Conservation (phyloP, 2,888 invertebrate species). For the Metallyticus violacea region DNA sequence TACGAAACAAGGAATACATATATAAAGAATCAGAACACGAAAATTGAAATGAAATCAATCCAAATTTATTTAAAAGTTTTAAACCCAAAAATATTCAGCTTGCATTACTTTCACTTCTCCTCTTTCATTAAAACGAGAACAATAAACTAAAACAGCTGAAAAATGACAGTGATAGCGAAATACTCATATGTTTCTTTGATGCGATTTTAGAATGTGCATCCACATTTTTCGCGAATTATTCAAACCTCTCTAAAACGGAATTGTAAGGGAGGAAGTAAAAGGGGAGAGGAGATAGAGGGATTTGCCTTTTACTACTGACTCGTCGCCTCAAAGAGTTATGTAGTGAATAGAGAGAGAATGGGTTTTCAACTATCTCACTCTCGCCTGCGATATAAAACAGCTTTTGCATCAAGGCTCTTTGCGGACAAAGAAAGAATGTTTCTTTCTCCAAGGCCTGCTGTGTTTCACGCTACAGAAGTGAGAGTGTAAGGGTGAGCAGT, state of each 20-base stretch:
- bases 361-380: not conserved
- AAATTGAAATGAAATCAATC: not conserved
- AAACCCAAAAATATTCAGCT: not conserved
- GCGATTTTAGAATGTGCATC: not conserved
- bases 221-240: not conserved
- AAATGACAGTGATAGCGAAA: not conserved
- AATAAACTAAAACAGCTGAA: not conserved
- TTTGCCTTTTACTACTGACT: not conserved
- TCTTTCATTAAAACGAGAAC: not conserved
- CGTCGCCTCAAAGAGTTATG: not conserved
- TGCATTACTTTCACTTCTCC: not conserved
- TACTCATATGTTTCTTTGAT: not conserved
- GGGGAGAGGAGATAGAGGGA: not conserved
- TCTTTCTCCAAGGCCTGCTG: not conserved
- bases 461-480: not conserved
- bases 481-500: not conserved
- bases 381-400: not conserved
- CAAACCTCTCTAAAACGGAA: not conserved
- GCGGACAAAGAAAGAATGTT: constrained; percentile 3
- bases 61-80: not conserved
- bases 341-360: not conserved
- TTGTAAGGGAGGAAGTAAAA: not conserved
- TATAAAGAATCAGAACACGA: no score
- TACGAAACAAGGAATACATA: no score
- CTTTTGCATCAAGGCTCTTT: not conserved